Percentiles rank a stretch among this genome's conserved stretches.
Conservation (phyloP, 1,140 invertebrate species). For the Alviniconcha marisindica region DNA sequence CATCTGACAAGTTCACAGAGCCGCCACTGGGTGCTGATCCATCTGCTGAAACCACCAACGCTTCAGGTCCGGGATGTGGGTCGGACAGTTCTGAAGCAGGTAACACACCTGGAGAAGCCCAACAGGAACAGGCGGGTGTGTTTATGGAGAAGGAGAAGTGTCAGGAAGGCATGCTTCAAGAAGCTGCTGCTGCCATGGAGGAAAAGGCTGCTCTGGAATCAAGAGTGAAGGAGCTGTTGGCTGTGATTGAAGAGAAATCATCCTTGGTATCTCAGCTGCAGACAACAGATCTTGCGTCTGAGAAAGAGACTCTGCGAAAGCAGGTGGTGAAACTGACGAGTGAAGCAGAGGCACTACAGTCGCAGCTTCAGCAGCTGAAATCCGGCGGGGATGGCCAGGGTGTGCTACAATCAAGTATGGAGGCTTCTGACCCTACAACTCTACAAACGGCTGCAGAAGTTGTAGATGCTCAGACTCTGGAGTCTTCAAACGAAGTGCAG, state of each 20-base stretch:
- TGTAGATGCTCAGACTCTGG: background rate
- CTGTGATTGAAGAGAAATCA: slow-evolving; percentile 9
- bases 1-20: background rate
- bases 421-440: too few relatives aligned
- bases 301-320: background rate
- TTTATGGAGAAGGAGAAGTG: background rate
- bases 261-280: background rate
- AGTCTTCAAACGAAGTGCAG: background rate
- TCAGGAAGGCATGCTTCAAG: slow-evolving; percentile 19
- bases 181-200: slow-evolving; percentile 7
- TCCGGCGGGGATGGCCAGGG: too few relatives aligned
- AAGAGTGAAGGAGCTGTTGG: slow-evolving; percentile 23
- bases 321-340: background rate
- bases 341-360: background rate
- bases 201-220: slow-evolving; percentile 26
- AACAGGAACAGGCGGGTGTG: background rate
- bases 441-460: background rate
- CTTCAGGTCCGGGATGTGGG: too few relatives aligned
- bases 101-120: too few relatives aligned
- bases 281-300: background rate
- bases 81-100: too few relatives aligned
- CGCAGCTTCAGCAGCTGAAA: background rate
- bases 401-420: too few relatives aligned
- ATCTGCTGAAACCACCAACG: too few relatives aligned
- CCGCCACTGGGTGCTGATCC: too few relatives aligned